Base-by-base conservation (phyloP, 2,888 invertebrate species). In the Sinotaia quadrata region DNA sequence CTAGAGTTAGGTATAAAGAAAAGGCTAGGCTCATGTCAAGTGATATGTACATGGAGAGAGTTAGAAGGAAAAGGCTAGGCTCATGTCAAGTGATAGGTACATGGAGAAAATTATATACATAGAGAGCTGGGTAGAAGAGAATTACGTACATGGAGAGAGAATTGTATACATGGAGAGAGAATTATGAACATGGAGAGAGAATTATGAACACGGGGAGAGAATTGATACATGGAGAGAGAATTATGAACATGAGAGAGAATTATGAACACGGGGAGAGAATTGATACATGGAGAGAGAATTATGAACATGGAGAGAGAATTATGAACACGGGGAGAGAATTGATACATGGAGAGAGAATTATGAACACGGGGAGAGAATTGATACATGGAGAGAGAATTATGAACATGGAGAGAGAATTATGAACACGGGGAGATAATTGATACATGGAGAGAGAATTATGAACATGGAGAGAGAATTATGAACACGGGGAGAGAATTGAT, bases 371-470 rank as follows among this genome's bases (percentile, higher is more conserved):
- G n/a, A 57, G 12, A 57, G 21, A 36, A 12, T n/a, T n/a, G n/a
- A 57, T n/a, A 57, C 10, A 57, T 21, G 37, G 21, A 57, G 57
- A 57, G 36, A 57, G 57, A 57, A 27, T 36, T 10, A 52, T 5
- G 31, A 31, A 52, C 29, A 52, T 27, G 31, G 24, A 54, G 54
- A 54, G 54, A 54, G 31, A 54, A 34, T n/a, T 31, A 34, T 21
- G 7, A 24, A 57, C 24, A 57, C 36, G n/a, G n/a, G n/a, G n/a
- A n/a, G n/a, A n/a, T n/a, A n/a, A n/a, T n/a, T n/a, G n/a, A 57
- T 21, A 57, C 10, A 36, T 34, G 37, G 57, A 36, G 36, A 57
- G 57, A 57, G 36, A 34, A 37, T 24, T 21, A 57, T 4, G 37
- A 24, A 57, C 4, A 36, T 18, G 37, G 29, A 54, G 54, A 54